Evolutionary conservation across 2,888 invertebrate species (phyloP).

Genomic region (Oligia latruncula): DNA sequence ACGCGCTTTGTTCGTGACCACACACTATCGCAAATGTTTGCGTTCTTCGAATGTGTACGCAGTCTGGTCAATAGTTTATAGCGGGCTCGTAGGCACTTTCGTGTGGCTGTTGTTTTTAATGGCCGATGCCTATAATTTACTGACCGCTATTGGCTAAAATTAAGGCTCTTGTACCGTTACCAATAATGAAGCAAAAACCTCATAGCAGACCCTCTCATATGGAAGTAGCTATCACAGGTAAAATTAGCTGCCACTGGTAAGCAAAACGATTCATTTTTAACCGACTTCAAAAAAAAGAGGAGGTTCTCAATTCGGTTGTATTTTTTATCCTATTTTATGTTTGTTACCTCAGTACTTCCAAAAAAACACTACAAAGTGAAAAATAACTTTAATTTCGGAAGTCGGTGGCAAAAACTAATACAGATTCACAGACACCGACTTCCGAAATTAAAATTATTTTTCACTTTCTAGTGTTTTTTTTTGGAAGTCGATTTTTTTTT

Average conservation of each 20-base stretch:
- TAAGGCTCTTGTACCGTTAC: not conserved
- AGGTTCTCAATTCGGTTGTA: too few relatives aligned
- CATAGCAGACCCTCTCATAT: not conserved
- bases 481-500: too few relatives aligned
- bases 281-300: too few relatives aligned
- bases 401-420: too few relatives aligned
- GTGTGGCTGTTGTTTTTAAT: not conserved
- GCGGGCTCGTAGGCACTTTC: not conserved
- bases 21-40: constrained; percentile 57
- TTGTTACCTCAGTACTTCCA: too few relatives aligned
- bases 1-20: constrained; percentile 52
- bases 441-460: too few relatives aligned
- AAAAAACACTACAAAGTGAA: too few relatives aligned
- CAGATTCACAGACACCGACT: too few relatives aligned
- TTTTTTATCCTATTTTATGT: too few relatives aligned
- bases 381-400: too few relatives aligned
- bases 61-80: constrained; percentile 24
- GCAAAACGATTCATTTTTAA: not conserved
- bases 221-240: too few relatives aligned
- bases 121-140: not conserved
- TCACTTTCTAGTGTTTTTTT: too few relatives aligned
- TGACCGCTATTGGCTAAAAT: not conserved
- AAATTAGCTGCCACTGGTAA: not conserved
- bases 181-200: not conserved
- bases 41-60: constrained; percentile 51